These are phyloP conservation scores for Aleiodes testaceus DNA, from an alignment of 2,888 invertebrate species.

Conservation along the genomic window DNA sequence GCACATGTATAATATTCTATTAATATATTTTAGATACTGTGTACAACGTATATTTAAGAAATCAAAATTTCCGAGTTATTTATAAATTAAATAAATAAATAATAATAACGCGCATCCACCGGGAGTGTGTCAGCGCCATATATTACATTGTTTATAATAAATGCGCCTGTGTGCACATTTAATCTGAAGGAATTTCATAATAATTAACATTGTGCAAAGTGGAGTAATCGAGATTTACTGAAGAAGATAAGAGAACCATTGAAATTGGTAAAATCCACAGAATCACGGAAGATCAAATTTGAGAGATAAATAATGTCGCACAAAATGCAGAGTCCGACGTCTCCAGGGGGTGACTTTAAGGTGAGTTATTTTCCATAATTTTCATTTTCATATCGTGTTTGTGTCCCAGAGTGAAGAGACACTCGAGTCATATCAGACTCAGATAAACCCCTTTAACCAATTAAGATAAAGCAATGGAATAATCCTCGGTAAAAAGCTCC, in stretches of 20 bases:
- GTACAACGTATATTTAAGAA: slow-evolving; percentile 34
- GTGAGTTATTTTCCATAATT: slow-evolving; percentile 62
- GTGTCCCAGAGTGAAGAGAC: background rate
- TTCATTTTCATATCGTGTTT: background rate
- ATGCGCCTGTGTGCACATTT: slow-evolving; percentile 5
- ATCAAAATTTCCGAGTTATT: slow-evolving; percentile 25
- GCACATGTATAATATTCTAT: slow-evolving; percentile 7
- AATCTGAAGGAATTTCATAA: background rate
- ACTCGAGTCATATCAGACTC: background rate
- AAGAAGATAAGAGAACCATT: background rate
- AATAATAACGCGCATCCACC: slow-evolving; percentile 14
- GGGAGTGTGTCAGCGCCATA: slow-evolving; percentile 37
- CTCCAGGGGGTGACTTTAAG: slow-evolving; percentile 68
- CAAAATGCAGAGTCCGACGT: slow-evolving; percentile 61
- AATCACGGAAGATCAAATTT: slow-evolving; percentile 7
- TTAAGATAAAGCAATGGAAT: no score
- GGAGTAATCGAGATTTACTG: background rate
- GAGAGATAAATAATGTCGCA: slow-evolving; percentile 61
- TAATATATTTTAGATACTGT: slow-evolving; percentile 25
- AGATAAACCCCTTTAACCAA: no score
- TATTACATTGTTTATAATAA: background rate
- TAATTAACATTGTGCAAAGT: slow-evolving; percentile 3
- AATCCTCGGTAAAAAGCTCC: background rate
- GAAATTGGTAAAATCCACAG: background rate
- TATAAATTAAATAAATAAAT: slow-evolving; percentile 8